Evolutionary conservation across 2,797 vertebrate genomes (phyloP), one percentile per base, ranked within the genome.

Genomic region (Sebastes taczanowskii): DNA sequence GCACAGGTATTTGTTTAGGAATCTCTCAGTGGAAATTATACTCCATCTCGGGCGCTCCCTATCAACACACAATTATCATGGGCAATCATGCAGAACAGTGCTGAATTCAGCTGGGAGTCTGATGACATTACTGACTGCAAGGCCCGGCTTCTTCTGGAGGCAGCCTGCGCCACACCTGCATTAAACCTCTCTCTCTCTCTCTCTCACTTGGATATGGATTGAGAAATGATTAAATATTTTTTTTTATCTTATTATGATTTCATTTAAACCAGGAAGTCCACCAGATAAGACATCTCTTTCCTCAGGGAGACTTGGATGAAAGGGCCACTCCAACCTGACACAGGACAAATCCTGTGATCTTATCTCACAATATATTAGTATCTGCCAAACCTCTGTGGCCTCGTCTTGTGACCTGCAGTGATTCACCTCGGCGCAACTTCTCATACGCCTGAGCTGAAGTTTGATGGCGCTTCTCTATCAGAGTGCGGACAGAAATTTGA

Each of bases 1-100:
- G 96, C 97, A 89, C 93, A 95, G 94, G 94, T 98, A 97, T 98
- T 98, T 98, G 98, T 98, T 98, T 98, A 97, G 97, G 97, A 98
- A 97, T 97, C 97, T 96, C 97, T 97, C 96, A 95, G 93, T 95
- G 94, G 97, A 98, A 98, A 99, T 98, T 98, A 97, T 97, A 97
- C 97, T 98, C 97, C 97, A 97, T 97, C 97, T 97, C 97, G 96
- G 95, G 97, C 96, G 96, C 97, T 98, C 96, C 95, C 97, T 98
- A 99, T 99, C 98, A 98, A 98, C 97, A 98, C 97, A 98, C 97
- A 99, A 99, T 99, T 99, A 98, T 98, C 97, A 98, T 97, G 97
- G 97, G 97, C 98, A 97, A 98, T 98, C 97, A 98, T 97, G 97
- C 98, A 97, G 97, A 99, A 99, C 97, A 98, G 97, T 94, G 95